These are phyloP conservation scores for Melikaiella ostensackeni DNA, from an alignment of 2,888 invertebrate species.

Conservation along the genomic window DNA sequence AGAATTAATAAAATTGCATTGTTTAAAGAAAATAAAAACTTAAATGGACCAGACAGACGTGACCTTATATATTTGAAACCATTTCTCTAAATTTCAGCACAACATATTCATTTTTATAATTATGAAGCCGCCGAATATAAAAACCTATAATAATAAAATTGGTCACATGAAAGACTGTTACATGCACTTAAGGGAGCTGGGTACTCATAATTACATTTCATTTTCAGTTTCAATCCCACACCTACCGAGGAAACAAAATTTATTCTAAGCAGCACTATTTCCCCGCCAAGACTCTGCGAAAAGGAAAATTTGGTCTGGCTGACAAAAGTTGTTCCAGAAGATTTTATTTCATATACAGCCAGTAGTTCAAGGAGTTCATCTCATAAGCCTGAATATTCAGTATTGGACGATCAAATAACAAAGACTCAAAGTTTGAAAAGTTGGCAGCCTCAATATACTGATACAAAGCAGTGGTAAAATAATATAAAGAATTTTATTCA, in stretches of 20 bases:
- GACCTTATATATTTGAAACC: too few species aligned
- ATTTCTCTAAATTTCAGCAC: too few species aligned
- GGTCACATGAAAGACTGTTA: too few species aligned
- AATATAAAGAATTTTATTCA: neutral
- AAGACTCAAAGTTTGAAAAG: constrained; percentile 76
- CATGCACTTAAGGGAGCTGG: too few species aligned
- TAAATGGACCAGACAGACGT: too few species aligned
- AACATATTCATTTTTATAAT: too few species aligned
- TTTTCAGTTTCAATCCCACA: neutral
- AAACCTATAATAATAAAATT: too few species aligned
- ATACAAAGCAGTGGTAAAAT: constrained; percentile 81
- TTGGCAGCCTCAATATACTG: constrained; percentile 84
- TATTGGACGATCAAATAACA: constrained; percentile 75
- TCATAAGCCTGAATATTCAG: constrained; percentile 80
- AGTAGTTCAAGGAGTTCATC: constrained; percentile 79
- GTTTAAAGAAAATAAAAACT: too few species aligned
- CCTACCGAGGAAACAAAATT: constrained; percentile 42
- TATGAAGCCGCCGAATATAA: too few species aligned
- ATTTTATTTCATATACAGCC: constrained; percentile 80
- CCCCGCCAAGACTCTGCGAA: constrained; percentile 78
- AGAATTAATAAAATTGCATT: too few species aligned
- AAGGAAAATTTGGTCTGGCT: constrained; percentile 78
- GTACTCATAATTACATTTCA: neutral
- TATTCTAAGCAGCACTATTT: constrained; percentile 64
- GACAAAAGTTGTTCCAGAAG: constrained; percentile 75